A percentile compares a stretch with the other conserved stretches of the same genome.
phyloP scores from a whole-genome alignment of 1,140 invertebrate genomes.

The Polyergus mexicanus region DNA sequence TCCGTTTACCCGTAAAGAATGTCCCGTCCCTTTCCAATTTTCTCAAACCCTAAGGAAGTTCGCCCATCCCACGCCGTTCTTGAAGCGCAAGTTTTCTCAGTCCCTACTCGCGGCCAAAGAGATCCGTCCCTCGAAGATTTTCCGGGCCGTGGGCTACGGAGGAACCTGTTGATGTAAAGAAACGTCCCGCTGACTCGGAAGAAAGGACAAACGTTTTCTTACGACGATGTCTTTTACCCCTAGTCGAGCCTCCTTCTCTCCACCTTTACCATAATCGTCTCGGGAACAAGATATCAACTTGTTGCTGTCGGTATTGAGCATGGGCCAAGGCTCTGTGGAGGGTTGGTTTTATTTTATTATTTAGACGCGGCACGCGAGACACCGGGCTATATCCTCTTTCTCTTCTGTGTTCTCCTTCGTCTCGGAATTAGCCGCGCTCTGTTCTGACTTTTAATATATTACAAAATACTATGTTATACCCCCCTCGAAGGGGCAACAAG shows the following conservation, averaged over 20 bases:
- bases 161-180: slow-evolving; percentile 79
- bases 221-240: slow-evolving; percentile 50
- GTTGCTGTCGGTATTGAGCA: slow-evolving; percentile 79
- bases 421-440: slow-evolving; percentile 62
- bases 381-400: slow-evolving; percentile 65
- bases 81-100: slow-evolving; percentile 80
- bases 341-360: slow-evolving; percentile 78
- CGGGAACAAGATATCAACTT: slow-evolving; percentile 82
- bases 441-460: slow-evolving; percentile 48
- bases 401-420: slow-evolving; percentile 53
- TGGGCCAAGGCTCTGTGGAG: slow-evolving; percentile 72
- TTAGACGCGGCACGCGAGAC: slow-evolving; percentile 72
- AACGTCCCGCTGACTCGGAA: slow-evolving; percentile 36
- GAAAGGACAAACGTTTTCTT: slow-evolving; percentile 76
- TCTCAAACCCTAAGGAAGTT: slow-evolving; percentile 69
- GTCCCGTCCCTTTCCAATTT: slow-evolving; percentile 67
- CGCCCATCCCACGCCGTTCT: slow-evolving; percentile 42
- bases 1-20: slow-evolving; percentile 65
- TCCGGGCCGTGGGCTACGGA: slow-evolving; percentile 76
- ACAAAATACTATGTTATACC: background rate
- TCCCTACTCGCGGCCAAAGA: slow-evolving; percentile 71
- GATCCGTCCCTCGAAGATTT: slow-evolving; percentile 83
- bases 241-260: slow-evolving; percentile 20
- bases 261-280: slow-evolving; percentile 37
- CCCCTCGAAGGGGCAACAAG: background rate